phyloP scores from a whole-genome alignment of 2,888 invertebrate species.

The Lissocephala sabroskyi region DNA sequence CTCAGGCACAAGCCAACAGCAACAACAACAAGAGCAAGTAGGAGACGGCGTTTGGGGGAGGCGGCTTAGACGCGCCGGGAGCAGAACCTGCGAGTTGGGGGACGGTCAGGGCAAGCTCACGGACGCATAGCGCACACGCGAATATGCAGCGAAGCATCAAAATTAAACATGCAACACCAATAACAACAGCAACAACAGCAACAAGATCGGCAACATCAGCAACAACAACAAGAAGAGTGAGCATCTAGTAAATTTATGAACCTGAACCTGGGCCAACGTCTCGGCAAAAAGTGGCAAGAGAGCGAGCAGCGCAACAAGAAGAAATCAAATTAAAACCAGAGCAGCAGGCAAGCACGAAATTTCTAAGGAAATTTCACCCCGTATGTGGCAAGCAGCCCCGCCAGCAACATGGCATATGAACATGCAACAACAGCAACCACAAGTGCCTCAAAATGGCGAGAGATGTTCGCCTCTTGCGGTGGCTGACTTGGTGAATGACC shows the following conservation, averaged over 20 bases:
- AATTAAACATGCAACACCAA: constrained; percentile 61
- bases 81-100: too few relatives aligned
- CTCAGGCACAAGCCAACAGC: constrained; percentile 15
- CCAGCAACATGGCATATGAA: constrained; percentile 1
- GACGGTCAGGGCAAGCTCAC: too few relatives aligned
- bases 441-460: constrained; percentile 19
- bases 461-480: constrained; percentile 23
- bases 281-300: constrained; percentile 7
- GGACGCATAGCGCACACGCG: constrained; percentile 59
- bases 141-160: constrained; percentile 61
- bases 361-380: constrained; percentile 67
- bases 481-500: constrained; percentile 43
- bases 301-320: constrained; percentile 38
- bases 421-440: constrained; percentile 8
- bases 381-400: constrained; percentile 38
- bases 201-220: constrained; percentile 20
- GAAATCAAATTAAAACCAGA: constrained; percentile 67
- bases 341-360: constrained; percentile 68
- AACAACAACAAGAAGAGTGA: constrained; percentile 29
- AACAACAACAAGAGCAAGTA: neutral
- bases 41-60: neutral
- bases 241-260: constrained; percentile 63
- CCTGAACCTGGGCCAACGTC: constrained; percentile 60
- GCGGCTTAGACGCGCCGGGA: neutral
- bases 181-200: constrained; percentile 14